Evolutionary conservation across 2,888 invertebrate genomes (phyloP), one percentile per base, ranked within the genome.

Genomic region (Melieria crassipennis): DNA sequence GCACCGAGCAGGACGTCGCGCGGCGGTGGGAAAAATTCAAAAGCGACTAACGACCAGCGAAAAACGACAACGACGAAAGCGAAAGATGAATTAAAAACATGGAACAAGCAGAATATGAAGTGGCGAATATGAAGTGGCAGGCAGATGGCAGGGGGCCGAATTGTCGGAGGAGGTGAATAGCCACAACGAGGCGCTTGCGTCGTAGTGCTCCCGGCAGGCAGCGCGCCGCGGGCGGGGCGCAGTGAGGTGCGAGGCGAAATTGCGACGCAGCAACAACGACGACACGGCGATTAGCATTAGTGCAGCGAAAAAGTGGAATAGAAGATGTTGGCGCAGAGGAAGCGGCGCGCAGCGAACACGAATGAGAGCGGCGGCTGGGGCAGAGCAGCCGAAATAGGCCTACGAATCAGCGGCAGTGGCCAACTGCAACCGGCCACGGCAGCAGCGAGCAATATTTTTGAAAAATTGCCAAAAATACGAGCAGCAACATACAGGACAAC

Each of bases 391-490:
- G 45, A 13, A 60, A 67, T 67, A 69, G 63, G 69, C 69, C 69
- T 69, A 69, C 69, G 69, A 69, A 69, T 69, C 56, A 65, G 56
- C 61, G 61, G 67, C 67, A 61, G 67, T 52, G 61, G 60, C 61
- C 13, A 55, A 67, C 60, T 67, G 60, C 60, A 67, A 72, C 30
- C 69, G 61, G 62, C 43, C 30, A 48, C 65, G 48, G 58, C 4
- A 50, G 10, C 60, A 67, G 50, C 11, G 52, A 52, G 16, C 2
- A 57, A 57, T 57, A 13, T n/a, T 57, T 62, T 69, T 69, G 68
- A 69, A 62, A 55, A 52, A 69, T 69, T 63, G 69, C 69, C 69
- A 69, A 69, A 69, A 69, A 63, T 55, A 56, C 69, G 69, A 69
- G 30, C 30, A 67, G 60, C 67, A 50, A 52, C 50, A 6, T 9